These are phyloP conservation scores for Candoia aspera DNA, from an alignment of 2,113 vertebrate species.

Conservation along the genomic window DNA sequence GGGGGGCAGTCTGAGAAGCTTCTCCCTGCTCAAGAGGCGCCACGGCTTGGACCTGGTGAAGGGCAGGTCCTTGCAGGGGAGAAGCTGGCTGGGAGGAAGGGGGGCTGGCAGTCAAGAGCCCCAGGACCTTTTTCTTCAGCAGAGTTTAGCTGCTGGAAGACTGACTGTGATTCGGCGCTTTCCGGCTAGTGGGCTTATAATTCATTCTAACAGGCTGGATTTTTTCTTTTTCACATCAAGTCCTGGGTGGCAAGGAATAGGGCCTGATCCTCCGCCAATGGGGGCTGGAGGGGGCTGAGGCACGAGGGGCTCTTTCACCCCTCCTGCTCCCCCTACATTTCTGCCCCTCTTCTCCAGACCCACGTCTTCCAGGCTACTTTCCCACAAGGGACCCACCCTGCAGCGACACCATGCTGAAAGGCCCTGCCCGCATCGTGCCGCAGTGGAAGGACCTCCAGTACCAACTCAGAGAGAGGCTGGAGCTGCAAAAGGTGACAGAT, in stretches of 20 bases:
- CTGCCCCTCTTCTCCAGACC: neutral
- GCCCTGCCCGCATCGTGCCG: slow-evolving; percentile 2
- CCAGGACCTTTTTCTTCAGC: no score
- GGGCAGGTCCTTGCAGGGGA: no score
- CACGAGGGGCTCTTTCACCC: neutral
- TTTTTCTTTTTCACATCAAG: no score
- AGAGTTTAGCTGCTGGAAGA: neutral
- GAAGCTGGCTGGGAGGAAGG: no score
- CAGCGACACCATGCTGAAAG: neutral
- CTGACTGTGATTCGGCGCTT: neutral
- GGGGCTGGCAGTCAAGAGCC: no score
- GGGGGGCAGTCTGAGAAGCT: neutral
- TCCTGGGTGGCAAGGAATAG: no score
- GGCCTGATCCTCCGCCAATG: neutral
- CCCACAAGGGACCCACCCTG: no score
- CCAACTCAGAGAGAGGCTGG: slow-evolving; percentile 21
- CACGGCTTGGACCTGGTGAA: no score
- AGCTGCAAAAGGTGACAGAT: neutral
- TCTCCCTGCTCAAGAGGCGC: neutral
- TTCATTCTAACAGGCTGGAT: neutral
- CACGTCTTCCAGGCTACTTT: no score
- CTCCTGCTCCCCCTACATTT: no score
- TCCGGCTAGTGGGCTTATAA: neutral
- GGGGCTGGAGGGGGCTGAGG: neutral
- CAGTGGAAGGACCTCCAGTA: slow-evolving; percentile 13